phyloP scores from a whole-genome alignment of 2,888 invertebrate species.

The Margaritifera margaritifera region DNA sequence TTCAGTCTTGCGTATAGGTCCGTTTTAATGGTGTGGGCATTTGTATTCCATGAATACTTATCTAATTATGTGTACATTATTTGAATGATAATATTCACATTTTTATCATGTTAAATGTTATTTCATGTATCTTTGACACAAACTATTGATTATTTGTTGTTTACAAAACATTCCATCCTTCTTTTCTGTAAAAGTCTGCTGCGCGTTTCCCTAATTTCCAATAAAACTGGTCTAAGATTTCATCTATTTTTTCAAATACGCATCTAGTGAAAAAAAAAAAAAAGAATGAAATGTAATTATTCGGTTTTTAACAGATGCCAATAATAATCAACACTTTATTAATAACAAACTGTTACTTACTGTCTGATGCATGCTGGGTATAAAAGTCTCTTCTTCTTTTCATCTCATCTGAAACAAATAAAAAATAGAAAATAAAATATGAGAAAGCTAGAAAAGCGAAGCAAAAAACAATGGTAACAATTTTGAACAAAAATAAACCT shows the following conservation, averaged over 20 bases:
- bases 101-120: not conserved
- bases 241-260: no score
- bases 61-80: not conserved
- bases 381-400: slow-evolving; percentile 89
- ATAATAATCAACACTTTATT: no score
- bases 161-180: no score
- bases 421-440: slow-evolving; percentile 2
- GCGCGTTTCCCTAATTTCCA: no score
- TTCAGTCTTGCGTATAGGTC: no score
- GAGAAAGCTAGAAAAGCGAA: not conserved
- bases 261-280: no score
- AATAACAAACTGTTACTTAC: slow-evolving; percentile 21
- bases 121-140: no score
- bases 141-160: no score
- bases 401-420: slow-evolving; percentile 82
- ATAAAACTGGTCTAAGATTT: no score
- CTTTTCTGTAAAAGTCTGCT: no score
- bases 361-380: slow-evolving; percentile 73
- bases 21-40: not conserved
- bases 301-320: no score
- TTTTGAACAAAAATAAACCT: not conserved
- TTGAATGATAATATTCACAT: not conserved
- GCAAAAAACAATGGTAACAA: not conserved
- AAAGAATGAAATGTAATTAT: no score
- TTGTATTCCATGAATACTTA: not conserved